Evolutionary conservation across 2,797 vertebrate genomes (phyloP).

Genomic region (Takifugu rubripes): DNA sequence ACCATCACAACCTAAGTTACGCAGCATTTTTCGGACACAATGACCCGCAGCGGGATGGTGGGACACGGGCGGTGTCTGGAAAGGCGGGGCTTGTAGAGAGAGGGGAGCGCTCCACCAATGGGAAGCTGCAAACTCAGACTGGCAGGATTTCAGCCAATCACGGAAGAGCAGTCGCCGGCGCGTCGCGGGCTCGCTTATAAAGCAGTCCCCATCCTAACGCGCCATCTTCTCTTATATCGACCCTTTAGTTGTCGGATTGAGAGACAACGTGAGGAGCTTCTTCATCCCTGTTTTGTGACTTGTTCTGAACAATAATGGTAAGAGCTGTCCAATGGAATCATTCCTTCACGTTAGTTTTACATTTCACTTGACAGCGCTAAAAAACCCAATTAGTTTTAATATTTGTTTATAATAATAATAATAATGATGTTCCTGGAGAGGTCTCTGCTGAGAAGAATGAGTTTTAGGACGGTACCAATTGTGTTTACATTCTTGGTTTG

Average conservation of each 20-base stretch:
- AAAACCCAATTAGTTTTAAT: not conserved
- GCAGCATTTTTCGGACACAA: no score
- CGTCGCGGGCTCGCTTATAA: conserved; percentile 52
- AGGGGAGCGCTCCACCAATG: conserved; percentile 48
- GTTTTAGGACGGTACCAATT: not conserved
- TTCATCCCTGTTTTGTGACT: not conserved
- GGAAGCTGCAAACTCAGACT: conserved; percentile 6
- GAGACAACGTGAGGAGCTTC: conserved; percentile 54
- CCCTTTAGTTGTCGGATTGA: conserved; percentile 72
- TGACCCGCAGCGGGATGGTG: no score
- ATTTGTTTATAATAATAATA: not conserved
- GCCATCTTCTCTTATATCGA: conserved; percentile 76
- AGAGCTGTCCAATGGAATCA: conserved; percentile 11
- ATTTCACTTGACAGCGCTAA: not conserved
- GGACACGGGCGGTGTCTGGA: no score
- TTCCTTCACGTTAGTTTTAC: not conserved
- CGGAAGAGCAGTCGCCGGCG: conserved; percentile 10
- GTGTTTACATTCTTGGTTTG: no score
- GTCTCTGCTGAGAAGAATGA: not conserved
- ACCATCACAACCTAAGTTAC: no score
- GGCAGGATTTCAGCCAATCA: conserved; percentile 54
- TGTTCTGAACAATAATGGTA: conserved; percentile 48
- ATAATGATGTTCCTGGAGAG: not conserved
- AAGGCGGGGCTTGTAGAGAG: not conserved
- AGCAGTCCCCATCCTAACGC: conserved; percentile 17